Percentiles rank a stretch among this genome's conserved stretches.
Conservation (phyloP, 2,888 invertebrate species). For the Nomada ferruginata region DNA sequence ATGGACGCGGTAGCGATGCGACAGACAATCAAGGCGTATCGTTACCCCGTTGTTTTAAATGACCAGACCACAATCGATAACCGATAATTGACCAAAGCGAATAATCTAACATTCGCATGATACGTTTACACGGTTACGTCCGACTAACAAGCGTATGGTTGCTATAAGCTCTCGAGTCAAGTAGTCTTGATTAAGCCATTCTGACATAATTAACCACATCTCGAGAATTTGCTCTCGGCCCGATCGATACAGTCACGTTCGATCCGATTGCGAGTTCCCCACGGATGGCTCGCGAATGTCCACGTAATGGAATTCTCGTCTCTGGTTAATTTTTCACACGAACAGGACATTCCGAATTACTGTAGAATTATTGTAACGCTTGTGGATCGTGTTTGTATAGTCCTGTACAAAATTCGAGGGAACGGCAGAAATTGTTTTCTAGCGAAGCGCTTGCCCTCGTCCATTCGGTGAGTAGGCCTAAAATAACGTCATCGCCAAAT, state of each 20-base stretch:
- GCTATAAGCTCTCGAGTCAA: slow-evolving; percentile 67
- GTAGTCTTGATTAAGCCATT: slow-evolving; percentile 73
- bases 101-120: slow-evolving; percentile 62
- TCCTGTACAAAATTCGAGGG: too few relatives aligned
- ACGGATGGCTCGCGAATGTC: slow-evolving; percentile 46
- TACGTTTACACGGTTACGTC: slow-evolving; percentile 54
- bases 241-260: slow-evolving; percentile 36
- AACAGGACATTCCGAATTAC: slow-evolving; percentile 16
- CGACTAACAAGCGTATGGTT: slow-evolving; percentile 61
- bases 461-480: too few relatives aligned
- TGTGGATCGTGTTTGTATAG: too few relatives aligned
- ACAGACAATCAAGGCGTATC: slow-evolving; percentile 17
- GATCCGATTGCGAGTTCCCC: slow-evolving; percentile 34
- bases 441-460: neutral
- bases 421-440: too few relatives aligned
- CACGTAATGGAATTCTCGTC: slow-evolving; percentile 47
- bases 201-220: slow-evolving; percentile 71
- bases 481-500: too few relatives aligned
- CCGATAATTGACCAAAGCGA: slow-evolving; percentile 46
- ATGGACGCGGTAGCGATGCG: neutral
- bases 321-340: slow-evolving; percentile 36
- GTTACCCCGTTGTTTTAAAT: slow-evolving; percentile 45
- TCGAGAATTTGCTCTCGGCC: slow-evolving; percentile 64
- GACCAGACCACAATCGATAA: slow-evolving; percentile 43
- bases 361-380: too few relatives aligned